Base-by-base conservation (phyloP, 2,888 invertebrate genomes). In the Lepidocyrtoides sp. region DNA sequence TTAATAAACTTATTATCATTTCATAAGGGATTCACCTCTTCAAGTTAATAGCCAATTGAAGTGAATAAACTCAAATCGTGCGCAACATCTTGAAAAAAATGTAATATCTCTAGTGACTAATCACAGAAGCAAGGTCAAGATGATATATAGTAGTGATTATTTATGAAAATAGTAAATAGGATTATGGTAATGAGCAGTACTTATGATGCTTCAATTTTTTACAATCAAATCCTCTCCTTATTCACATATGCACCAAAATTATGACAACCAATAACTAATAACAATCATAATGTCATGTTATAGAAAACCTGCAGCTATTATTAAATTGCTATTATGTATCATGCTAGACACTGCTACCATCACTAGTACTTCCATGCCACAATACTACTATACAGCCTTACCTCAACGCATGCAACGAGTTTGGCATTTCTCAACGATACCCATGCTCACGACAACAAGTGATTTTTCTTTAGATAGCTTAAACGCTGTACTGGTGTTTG, bases 41-140 rank as follows among this genome's bases (percentile, higher is more conserved):
- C n/a, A n/a, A n/a, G n/a, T n/a, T n/a, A n/a, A n/a, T n/a, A n/a
- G n/a, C n/a, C n/a, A n/a, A n/a, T n/a, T n/a, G n/a, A n/a, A n/a
- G n/a, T n/a, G n/a, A n/a, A n/a, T n/a, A n/a, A 14, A 17, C 17
- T 12, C 17, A n/a, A n/a, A 51, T 44, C 44, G 12, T 44, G 12
- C 14, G 12, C 51, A n/a, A n/a, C 51, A 51, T 51, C 26, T 60
- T 23, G 1, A 60, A 60, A 60, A 23, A n/a, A n/a, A n/a, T n/a
- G 3, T 66, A 3, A 69, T 14, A 5, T 10, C 8, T 23, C 23
- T 72, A 44, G 23, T 41, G 20, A 20, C 44, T 75, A 51, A 75
- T 48, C 48, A 48, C n/a, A n/a, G 75, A 75, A 75, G 51, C 48
- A 75, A 75, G 75, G 75, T 75, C 75, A 75, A 75, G 75, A 75